Conservation (phyloP, 2,888 invertebrate species). For the Tiliacea aurago region DNA sequence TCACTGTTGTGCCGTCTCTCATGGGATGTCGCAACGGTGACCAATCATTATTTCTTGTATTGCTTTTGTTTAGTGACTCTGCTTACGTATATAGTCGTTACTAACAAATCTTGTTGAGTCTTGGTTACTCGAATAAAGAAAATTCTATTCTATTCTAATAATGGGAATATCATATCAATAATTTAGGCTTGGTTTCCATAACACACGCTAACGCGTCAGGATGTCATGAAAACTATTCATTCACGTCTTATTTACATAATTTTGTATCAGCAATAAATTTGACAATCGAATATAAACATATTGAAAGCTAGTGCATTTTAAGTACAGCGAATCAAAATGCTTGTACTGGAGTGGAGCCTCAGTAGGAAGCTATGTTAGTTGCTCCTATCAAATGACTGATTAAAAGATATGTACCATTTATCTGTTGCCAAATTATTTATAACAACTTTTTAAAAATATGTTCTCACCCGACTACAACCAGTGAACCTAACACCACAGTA, state of each 20-base stretch:
- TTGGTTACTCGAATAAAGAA: too few species aligned
- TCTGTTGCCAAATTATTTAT: background rate
- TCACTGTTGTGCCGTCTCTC: too few species aligned
- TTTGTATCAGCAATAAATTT: background rate
- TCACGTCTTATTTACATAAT: background rate
- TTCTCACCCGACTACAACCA: background rate
- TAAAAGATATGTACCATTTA: background rate
- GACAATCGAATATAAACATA: fast-evolving
- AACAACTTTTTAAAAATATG: background rate
- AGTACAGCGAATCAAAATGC: background rate
- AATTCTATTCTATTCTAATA: too few species aligned
- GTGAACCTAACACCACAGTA: conserved; percentile 18
- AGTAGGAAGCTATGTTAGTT: background rate
- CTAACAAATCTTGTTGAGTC: too few species aligned
- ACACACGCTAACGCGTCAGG: too few species aligned
- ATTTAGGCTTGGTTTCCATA: background rate
- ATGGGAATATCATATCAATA: background rate
- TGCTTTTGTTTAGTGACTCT: too few species aligned
- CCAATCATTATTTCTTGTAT: too few species aligned
- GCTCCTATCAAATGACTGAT: background rate
- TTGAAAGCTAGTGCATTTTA: background rate
- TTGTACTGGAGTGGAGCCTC: background rate
- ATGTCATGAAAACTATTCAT: background rate
- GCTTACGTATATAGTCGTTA: too few species aligned
- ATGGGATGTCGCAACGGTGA: too few species aligned